Conservation (phyloP, 92 coral and sea anemone genomes). For the Ricordea florida region DNA sequence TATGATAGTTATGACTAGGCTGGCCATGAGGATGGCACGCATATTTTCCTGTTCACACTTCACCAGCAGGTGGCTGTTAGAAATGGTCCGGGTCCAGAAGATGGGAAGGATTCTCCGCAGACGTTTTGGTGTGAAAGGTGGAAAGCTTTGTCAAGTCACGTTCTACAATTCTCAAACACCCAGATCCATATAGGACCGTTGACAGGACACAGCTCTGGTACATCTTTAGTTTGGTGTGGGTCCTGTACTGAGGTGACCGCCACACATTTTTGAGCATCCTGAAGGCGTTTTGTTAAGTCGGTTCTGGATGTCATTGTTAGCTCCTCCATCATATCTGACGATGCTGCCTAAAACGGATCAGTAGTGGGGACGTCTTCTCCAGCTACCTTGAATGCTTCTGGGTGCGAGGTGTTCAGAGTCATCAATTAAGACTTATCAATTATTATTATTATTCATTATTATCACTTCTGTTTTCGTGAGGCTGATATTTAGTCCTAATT, state of each 20-base stretch:
- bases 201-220: conserved; percentile 21
- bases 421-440: too few species aligned
- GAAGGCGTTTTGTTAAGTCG: not conserved
- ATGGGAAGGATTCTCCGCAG: conserved; percentile 3
- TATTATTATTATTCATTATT: too few species aligned
- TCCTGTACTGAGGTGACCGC: conserved; percentile 7
- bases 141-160: conserved; percentile 14
- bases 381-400: too few species aligned
- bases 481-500: not conserved
- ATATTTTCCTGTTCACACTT: not conserved
- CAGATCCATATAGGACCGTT: not conserved
- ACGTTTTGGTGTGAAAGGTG: conserved; percentile 14
- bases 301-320: not conserved
- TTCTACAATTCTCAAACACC: conserved; percentile 10
- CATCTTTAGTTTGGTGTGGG: not conserved
- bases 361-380: not conserved
- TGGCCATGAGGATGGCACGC: conserved; percentile 25
- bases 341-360: not conserved
- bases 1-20: too few species aligned
- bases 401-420: too few species aligned
- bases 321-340: not conserved
- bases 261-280: conserved; percentile 18
- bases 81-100: not conserved
- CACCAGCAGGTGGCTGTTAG: not conserved
- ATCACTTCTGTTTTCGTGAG: too few species aligned